phyloP scores from a whole-genome alignment of 2,797 vertebrate genomes.

The Aplochiton taeniatus region DNA sequence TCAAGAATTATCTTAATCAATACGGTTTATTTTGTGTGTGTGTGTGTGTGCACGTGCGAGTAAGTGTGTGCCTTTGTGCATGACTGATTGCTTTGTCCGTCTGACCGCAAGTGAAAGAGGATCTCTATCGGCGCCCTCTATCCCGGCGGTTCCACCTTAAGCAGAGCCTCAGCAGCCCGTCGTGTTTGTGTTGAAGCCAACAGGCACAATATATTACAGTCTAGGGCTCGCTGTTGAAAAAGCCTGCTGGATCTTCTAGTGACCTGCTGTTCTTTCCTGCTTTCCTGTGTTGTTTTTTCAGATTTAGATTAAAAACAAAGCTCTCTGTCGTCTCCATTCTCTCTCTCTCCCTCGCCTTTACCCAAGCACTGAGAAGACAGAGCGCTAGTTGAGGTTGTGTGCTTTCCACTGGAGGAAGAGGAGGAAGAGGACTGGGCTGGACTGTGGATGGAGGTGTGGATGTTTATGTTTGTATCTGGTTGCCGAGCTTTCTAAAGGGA shows the following conservation, averaged over 20 bases:
- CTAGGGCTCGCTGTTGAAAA: slow-evolving; percentile 83
- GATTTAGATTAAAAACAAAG: slow-evolving; percentile 84
- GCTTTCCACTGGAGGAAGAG: slow-evolving; percentile 32
- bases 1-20: no score
- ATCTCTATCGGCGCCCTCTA: slow-evolving; percentile 50
- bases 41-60: slow-evolving; percentile 49
- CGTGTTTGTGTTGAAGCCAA: slow-evolving; percentile 87
- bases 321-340: slow-evolving; percentile 52
- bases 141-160: slow-evolving; percentile 86
- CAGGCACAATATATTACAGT: slow-evolving; percentile 87
- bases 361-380: slow-evolving; percentile 1
- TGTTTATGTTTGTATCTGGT: slow-evolving; percentile 49
- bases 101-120: slow-evolving; percentile 70
- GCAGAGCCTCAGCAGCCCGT: slow-evolving; percentile 80
- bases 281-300: slow-evolving; percentile 65
- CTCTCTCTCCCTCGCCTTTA: slow-evolving; percentile 20
- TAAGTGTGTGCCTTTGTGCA: slow-evolving; percentile 65
- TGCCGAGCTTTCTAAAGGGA: background rate
- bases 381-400: slow-evolving; percentile 47
- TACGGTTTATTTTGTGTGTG: slow-evolving; percentile 38
- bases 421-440: slow-evolving; percentile 18
- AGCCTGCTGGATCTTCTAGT: slow-evolving; percentile 83
- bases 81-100: slow-evolving; percentile 72
- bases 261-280: slow-evolving; percentile 85
- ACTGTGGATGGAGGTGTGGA: slow-evolving; percentile 42